Conservation (phyloP, 1,140 invertebrate species). For the Palaemon carinicauda region DNA sequence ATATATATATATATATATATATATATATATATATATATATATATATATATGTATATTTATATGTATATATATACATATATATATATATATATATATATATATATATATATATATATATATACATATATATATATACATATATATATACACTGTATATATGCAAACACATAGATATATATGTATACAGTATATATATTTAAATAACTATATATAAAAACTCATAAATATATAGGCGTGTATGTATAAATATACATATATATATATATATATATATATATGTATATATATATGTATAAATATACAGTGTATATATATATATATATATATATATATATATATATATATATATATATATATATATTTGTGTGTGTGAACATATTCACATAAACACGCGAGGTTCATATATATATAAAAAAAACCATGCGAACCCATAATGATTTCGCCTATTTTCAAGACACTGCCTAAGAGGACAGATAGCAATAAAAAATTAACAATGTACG, state of each 20-base stretch:
- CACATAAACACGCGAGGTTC: not conserved
- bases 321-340: not conserved
- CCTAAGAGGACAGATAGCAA: too few species aligned
- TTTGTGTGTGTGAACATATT: not conserved
- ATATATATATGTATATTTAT: not conserved
- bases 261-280: not conserved
- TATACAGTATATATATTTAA: not conserved
- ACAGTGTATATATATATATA: not conserved
- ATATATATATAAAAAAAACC: too few species aligned
- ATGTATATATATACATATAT: not conserved
- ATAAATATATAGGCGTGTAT: not conserved
- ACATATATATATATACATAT: not conserved
- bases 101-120: not conserved
- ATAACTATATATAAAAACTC: too few species aligned
- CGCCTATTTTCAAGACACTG: too few species aligned
- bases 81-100: not conserved
- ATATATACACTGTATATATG: too few species aligned
- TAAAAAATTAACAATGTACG: too few species aligned
- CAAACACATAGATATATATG: too few species aligned
- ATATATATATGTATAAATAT: not conserved
- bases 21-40: not conserved
- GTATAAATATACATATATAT: not conserved
- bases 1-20: not conserved
- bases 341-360: not conserved
- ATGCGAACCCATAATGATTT: too few species aligned